phyloP scores from a whole-genome alignment of 2,113 vertebrate species.

The Pseudorectes ferrugineus region DNA sequence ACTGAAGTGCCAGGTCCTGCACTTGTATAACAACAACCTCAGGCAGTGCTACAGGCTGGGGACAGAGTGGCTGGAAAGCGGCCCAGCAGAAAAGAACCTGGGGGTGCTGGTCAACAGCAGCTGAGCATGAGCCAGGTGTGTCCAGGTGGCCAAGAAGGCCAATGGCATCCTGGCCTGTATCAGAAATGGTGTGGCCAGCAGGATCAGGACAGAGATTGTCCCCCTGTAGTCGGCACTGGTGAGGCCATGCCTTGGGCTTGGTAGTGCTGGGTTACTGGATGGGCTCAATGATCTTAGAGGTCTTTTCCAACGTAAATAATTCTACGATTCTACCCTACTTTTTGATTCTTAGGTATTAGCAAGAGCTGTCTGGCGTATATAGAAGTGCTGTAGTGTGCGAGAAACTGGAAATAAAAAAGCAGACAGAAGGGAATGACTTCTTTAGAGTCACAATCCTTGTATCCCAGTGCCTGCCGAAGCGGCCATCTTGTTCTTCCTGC shows the following conservation, averaged over 20 bases:
- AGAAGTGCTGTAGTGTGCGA: not conserved
- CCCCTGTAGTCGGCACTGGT: not conserved
- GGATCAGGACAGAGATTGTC: not conserved
- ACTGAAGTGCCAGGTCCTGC: not conserved
- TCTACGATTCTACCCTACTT: not conserved
- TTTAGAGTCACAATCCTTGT: not conserved
- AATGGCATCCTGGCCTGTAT: accelerated
- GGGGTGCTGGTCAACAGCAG: not conserved
- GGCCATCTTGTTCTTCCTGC: not conserved
- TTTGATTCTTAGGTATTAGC: not conserved
- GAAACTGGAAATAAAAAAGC: not conserved
- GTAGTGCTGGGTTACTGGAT: not conserved
- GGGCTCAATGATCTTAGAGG: no score
- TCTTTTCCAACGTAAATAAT: not conserved
- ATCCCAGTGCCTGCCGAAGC: not conserved
- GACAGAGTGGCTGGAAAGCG: not conserved
- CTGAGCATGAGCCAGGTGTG: not conserved
- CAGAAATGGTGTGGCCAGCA: not conserved
- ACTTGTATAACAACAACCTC: not conserved
- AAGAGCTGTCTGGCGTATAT: not conserved
- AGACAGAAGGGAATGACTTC: not conserved
- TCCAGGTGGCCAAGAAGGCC: not conserved
- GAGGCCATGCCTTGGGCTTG: not conserved
- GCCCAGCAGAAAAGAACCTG: accelerated
- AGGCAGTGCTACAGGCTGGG: not conserved